These are phyloP conservation scores for Eupsittula cactorum DNA, from an alignment of 2,113 vertebrate genomes.

Conservation along the genomic window DNA sequence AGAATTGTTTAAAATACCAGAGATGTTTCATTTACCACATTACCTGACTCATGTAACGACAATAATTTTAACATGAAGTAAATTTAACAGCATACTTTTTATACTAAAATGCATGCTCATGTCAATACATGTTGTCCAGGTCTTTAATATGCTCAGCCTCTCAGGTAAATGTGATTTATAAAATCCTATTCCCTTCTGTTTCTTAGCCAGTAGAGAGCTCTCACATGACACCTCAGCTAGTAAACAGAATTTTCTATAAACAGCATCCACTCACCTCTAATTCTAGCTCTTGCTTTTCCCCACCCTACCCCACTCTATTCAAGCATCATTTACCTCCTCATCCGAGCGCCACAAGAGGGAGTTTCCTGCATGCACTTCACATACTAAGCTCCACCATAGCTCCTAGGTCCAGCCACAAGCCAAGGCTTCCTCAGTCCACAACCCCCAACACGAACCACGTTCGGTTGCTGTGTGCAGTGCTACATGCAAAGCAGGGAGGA, in stretches of 20 bases:
- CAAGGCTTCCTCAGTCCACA: neutral
- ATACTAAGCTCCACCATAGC: rapidly evolving
- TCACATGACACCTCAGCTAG: neutral
- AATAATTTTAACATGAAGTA: neutral
- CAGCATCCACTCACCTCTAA: neutral
- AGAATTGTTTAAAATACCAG: neutral
- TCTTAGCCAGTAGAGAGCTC: neutral
- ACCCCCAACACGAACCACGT: rapidly evolving
- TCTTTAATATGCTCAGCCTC: neutral
- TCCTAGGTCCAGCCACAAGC: neutral
- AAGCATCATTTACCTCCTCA: neutral
- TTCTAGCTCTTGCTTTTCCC: neutral
- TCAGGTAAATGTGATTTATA: neutral
- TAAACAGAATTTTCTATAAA: neutral
- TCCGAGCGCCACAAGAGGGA: neutral
- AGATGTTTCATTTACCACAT: neutral
- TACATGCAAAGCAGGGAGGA: neutral
- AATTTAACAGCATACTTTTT: neutral
- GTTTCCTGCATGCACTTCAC: neutral
- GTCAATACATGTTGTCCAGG: neutral
- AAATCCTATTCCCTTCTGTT: neutral
- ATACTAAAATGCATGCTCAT: neutral
- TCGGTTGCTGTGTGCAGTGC: neutral
- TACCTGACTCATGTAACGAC: neutral
- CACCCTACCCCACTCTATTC: neutral